Percentiles rank a stretch among this genome's conserved stretches.
Conservation (phyloP, 2,888 invertebrate genomes). For the Apantesis nais region DNA sequence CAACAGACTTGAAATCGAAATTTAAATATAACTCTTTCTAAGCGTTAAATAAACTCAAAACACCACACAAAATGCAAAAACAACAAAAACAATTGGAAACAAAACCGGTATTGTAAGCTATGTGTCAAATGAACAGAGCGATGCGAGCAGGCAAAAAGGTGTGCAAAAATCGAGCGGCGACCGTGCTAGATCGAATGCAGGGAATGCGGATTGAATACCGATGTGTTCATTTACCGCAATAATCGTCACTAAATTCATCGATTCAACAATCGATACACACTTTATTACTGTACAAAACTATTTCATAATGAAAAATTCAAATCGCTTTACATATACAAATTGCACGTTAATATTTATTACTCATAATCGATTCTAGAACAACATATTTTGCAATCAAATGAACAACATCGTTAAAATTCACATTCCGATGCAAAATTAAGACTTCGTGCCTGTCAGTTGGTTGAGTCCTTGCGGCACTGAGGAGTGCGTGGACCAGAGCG, state of each 20-base stretch:
- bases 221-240: slow-evolving; percentile 54
- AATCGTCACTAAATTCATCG: slow-evolving; percentile 54
- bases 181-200: slow-evolving; percentile 64
- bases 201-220: slow-evolving; percentile 77
- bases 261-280: slow-evolving; percentile 28
- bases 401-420: slow-evolving; percentile 57
- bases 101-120: slow-evolving; percentile 62
- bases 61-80: slow-evolving; percentile 62
- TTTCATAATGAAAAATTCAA: slow-evolving; percentile 20
- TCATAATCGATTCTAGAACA: slow-evolving; percentile 35
- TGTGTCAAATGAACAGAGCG: slow-evolving; percentile 67
- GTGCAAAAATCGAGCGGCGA: slow-evolving; percentile 74
- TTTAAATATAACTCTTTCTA: slow-evolving; percentile 43
- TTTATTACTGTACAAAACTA: slow-evolving; percentile 16
- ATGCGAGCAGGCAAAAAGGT: slow-evolving; percentile 77
- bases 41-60: slow-evolving; percentile 48
- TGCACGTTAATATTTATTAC: slow-evolving; percentile 25
- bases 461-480: slow-evolving; percentile 92
- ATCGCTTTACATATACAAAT: slow-evolving; percentile 26
- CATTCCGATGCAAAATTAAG: slow-evolving; percentile 67
- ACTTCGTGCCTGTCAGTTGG: slow-evolving; percentile 89
- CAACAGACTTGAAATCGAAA: slow-evolving; percentile 20
- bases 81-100: slow-evolving; percentile 46
- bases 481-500: slow-evolving; percentile 93
- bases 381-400: slow-evolving; percentile 47